Evolutionary conservation across 2,113 vertebrate species (phyloP).

Genomic region (Ibidorhyncha struthersii): DNA sequence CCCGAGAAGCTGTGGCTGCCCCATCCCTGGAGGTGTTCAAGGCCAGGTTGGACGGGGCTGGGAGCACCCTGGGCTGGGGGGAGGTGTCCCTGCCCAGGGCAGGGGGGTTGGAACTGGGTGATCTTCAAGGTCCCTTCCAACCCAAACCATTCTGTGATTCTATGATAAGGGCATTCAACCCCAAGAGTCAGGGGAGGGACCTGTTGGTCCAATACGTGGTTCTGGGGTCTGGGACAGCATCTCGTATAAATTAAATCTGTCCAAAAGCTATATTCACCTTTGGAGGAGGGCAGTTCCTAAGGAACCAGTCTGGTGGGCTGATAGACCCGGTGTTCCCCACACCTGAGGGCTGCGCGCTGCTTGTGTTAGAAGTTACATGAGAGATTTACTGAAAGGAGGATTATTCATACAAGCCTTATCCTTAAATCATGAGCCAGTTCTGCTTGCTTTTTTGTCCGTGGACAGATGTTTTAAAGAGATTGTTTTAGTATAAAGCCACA

Average conservation of each 20-base stretch:
- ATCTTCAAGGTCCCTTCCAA: no score
- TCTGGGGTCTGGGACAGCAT: neutral
- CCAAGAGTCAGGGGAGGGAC: neutral
- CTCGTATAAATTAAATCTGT: neutral
- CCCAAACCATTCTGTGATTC: no score
- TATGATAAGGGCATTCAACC: neutral
- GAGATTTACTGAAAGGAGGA: neutral
- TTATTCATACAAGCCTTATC: neutral
- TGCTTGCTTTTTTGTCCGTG: neutral
- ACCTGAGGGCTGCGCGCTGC: accelerated
- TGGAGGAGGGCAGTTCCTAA: neutral
- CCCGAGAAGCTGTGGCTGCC: no score
- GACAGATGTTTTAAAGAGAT: neutral
- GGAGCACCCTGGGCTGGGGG: no score
- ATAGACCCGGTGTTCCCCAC: accelerated
- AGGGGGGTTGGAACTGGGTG: no score
- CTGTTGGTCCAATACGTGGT: accelerated
- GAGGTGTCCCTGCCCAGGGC: no score
- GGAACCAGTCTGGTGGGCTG: neutral
- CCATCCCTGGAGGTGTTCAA: no score
- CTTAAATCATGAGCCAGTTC: neutral
- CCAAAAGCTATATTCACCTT: neutral
- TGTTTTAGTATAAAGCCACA: neutral
- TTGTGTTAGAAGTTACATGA: neutral
- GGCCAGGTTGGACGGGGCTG: no score